A percentile compares a stretch with the other conserved stretches of the same genome.
Conservation (phyloP, 1,140 invertebrate species). For the Nixonia krombeini region DNA sequence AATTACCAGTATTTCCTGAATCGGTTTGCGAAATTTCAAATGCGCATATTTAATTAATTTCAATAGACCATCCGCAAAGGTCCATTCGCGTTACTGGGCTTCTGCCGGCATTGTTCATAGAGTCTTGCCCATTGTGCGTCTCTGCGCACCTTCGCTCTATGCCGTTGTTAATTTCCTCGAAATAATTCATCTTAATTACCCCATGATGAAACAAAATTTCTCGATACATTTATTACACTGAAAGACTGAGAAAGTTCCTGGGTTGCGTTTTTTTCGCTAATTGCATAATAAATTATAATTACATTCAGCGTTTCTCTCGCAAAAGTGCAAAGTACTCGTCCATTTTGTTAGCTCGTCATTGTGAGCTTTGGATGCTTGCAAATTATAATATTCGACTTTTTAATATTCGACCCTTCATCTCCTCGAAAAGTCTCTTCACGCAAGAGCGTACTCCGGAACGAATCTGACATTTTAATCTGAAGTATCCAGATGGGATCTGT, state of each 20-base stretch:
- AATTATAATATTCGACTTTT: constrained; percentile 64
- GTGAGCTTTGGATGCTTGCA: constrained; percentile 50
- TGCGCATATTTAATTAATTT: too few relatives aligned
- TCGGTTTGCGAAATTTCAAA: too few relatives aligned
- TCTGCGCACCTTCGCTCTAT: too few relatives aligned
- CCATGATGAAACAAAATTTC: too few relatives aligned
- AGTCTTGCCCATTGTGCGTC: too few relatives aligned
- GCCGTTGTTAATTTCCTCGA: too few relatives aligned
- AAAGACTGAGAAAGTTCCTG: background rate
- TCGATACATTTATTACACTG: too few relatives aligned
- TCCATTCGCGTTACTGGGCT: too few relatives aligned
- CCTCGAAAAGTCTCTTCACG: constrained; percentile 38
- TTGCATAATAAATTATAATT: constrained; percentile 39
- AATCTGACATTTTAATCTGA: constrained; percentile 71
- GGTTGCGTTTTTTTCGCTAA: constrained; percentile 11
- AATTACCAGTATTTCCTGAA: too few relatives aligned
- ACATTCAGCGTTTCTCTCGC: constrained; percentile 19
- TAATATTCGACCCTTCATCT: constrained; percentile 58
- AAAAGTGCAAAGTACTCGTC: constrained; percentile 31
- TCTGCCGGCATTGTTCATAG: too few relatives aligned
- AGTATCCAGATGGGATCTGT: constrained; percentile 68
- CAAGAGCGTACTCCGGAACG: constrained; percentile 50
- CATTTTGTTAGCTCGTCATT: constrained; percentile 45
- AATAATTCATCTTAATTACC: too few relatives aligned
- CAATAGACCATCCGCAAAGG: too few relatives aligned